These are phyloP conservation scores for Struthio camelus DNA, from an alignment of 2,113 vertebrate species.

Conservation along the genomic window DNA sequence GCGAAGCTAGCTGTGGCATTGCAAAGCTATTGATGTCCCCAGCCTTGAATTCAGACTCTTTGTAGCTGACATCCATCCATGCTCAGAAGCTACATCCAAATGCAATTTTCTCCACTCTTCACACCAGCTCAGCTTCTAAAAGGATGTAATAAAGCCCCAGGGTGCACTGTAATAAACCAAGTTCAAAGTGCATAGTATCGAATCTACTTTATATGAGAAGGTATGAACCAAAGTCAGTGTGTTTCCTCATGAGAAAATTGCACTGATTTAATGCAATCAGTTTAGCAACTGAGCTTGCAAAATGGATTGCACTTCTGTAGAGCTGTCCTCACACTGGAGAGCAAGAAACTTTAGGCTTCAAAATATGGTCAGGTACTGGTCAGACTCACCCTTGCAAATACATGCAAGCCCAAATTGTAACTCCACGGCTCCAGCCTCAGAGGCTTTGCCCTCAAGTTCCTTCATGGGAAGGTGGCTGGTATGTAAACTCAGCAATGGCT, in stretches of 20 bases:
- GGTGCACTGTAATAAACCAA: neutral
- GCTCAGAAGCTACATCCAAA: neutral
- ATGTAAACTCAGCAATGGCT: neutral
- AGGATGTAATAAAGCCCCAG: neutral
- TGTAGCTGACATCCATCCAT: neutral
- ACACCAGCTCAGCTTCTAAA: neutral
- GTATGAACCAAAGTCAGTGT: neutral
- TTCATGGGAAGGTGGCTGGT: neutral
- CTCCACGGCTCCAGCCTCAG: neutral
- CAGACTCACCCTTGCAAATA: neutral
- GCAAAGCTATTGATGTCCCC: neutral
- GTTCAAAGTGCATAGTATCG: neutral
- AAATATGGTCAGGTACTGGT: neutral
- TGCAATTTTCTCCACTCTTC: conserved; percentile 1
- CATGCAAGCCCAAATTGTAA: neutral
- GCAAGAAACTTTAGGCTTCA: neutral
- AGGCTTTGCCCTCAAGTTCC: neutral
- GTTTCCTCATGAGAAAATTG: neutral
- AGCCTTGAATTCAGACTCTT: neutral
- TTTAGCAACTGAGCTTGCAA: neutral
- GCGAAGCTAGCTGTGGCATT: neutral
- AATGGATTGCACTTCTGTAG: neutral
- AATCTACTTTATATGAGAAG: neutral
- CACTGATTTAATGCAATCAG: neutral
- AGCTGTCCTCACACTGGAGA: neutral